Base-by-base conservation (phyloP, 2,797 vertebrate genomes). In the Sebastes paucispinis region DNA sequence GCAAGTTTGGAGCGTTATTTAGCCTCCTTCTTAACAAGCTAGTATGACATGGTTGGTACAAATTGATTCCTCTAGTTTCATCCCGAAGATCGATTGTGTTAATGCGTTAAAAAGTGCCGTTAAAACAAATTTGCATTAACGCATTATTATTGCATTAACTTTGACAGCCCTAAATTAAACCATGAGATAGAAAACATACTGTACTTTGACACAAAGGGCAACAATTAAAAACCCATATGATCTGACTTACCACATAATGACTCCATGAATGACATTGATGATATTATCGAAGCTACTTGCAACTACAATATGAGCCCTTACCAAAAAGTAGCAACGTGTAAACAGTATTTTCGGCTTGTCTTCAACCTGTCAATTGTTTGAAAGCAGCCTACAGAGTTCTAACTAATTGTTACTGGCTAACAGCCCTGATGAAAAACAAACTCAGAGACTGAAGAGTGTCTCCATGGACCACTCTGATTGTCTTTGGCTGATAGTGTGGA, bases 371-470 rank as follows among this genome's bases (percentile, higher is more conserved):
- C 68, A 73, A 73, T 36, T 39, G 20, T 82, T 63, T 71, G 65
- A 80, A 36, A 39, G 32, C 32, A 34, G 71, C 80, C 73, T 47
- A 77, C 34, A 74, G 64, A 4, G 20, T 52, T 52, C 18, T 52
- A 20, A 52, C 50, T 52, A 52, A 52, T n/a, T 52, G 50, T 52
- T n/a, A 20, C 50, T 29, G 77, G 54, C 69, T 62, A 77, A 70
- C 72, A 82, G 74, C 73, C 39, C n/a, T 0, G 66, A 27, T 54
- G 39, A 83, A 84, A 88, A 89, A 82, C 76, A 88, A 82, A 83
- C 58, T 80, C 64, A 36, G 9, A 71, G 83, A 75, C 32, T 68
- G 58, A 81, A 16, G 52, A 52, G 29, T 1, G 76, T 86, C 88
- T 84, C 87, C 4, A n/a, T 7, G 70, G 81, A 89, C 71, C 16